phyloP scores from a whole-genome alignment of 2,113 vertebrate species.

The Drymodes brunneopygia region DNA sequence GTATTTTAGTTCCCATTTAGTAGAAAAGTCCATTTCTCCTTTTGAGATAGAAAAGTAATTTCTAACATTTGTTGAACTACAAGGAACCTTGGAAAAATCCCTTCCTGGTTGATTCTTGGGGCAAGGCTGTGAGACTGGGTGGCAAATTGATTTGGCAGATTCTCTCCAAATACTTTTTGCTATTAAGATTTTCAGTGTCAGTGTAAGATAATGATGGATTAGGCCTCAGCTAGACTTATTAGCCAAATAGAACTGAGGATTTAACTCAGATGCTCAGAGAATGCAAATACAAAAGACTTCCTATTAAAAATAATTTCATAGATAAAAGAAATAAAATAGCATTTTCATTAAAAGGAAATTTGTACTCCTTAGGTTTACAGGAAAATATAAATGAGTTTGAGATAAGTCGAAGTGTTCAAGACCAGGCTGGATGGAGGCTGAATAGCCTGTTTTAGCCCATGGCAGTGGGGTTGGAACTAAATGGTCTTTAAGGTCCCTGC shows the following conservation, averaged over 20 bases:
- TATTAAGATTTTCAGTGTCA: not conserved
- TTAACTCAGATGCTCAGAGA: not conserved
- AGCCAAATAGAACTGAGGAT: not conserved
- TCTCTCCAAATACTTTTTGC: not conserved
- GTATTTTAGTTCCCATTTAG: not conserved
- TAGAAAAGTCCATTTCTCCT: not conserved
- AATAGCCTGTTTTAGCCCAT: not conserved
- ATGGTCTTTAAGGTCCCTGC: not conserved
- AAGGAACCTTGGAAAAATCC: not conserved
- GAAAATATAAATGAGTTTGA: not conserved
- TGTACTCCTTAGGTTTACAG: not conserved
- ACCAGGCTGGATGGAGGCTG: not conserved
- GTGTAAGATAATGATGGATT: not conserved
- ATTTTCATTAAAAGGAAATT: not conserved
- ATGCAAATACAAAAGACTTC: not conserved
- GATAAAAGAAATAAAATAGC: not conserved
- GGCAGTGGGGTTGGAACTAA: not conserved
- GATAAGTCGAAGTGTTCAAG: not conserved
- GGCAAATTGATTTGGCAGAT: not conserved
- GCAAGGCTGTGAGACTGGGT: not conserved
- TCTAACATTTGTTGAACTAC: not conserved
- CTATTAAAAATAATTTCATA: not conserved
- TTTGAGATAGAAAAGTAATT: not conserved
- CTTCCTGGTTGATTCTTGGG: accelerated
- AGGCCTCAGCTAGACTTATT: not conserved